Conservation (phyloP, 2,888 invertebrate species). For the Celastrina argiolus region DNA sequence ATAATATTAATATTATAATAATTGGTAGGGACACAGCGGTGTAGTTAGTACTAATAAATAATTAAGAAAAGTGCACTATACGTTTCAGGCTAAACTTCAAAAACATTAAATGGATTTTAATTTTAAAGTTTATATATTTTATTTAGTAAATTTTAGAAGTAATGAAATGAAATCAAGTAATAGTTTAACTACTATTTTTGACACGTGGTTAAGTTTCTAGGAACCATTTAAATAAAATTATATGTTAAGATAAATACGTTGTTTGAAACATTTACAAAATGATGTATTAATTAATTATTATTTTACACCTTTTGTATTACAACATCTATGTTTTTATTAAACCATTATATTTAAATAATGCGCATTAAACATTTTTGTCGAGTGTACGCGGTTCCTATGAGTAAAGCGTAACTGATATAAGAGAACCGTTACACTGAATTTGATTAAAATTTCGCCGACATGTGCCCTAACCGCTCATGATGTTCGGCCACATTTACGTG, state of each 20-base stretch:
- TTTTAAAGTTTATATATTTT: no score
- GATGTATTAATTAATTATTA: neutral
- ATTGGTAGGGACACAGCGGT: no score
- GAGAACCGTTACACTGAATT: slow-evolving; percentile 23
- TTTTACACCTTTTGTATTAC: neutral
- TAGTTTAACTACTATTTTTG: no score
- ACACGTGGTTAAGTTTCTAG: no score
- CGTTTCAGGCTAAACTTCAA: no score
- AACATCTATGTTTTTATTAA: neutral
- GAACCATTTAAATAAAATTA: neutral
- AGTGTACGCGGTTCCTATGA: neutral
- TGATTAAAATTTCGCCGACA: slow-evolving; percentile 26
- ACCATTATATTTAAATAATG: neutral
- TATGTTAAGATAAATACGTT: neutral
- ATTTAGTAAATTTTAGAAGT: no score
- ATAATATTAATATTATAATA: no score
- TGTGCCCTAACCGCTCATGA: slow-evolving; percentile 24
- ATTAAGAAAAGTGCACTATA: no score
- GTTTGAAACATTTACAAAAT: neutral
- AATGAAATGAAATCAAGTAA: no score
- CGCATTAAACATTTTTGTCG: neutral
- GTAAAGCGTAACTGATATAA: slow-evolving; percentile 16
- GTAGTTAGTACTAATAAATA: no score
- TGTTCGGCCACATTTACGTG: slow-evolving; percentile 25
- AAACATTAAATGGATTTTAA: no score